Evolutionary conservation across 2,797 vertebrate species (phyloP).

Genomic region (Trematomus bernacchii): DNA sequence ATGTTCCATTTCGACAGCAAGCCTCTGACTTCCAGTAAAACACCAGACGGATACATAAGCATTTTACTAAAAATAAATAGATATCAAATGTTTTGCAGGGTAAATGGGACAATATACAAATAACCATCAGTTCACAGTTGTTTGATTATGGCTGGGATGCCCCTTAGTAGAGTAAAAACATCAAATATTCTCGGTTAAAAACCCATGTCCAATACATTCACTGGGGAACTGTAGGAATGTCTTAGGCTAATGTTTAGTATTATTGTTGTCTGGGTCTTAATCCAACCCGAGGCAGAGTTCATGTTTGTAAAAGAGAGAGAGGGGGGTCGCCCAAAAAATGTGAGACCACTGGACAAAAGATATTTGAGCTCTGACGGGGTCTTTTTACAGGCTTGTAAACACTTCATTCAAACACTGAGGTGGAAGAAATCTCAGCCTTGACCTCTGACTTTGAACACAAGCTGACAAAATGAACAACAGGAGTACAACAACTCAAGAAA

Average conservation of each 20-base stretch:
- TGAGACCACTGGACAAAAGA: slow-evolving; percentile 44
- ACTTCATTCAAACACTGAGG: slow-evolving; percentile 10
- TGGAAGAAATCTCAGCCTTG: slow-evolving; percentile 17
- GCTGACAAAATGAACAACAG: not conserved
- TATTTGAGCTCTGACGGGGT: slow-evolving; percentile 32
- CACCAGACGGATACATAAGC: not conserved
- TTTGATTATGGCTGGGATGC: not conserved
- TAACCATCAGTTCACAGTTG: not conserved
- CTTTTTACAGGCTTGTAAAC: slow-evolving; percentile 40
- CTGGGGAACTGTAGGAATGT: slow-evolving; percentile 31
- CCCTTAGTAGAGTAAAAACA: not conserved
- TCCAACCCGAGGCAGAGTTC: slow-evolving; percentile 49
- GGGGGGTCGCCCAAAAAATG: slow-evolving; percentile 22
- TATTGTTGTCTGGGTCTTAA: slow-evolving; percentile 60
- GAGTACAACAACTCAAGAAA: slow-evolving; percentile 9
- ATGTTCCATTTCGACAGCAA: slow-evolving; percentile 30
- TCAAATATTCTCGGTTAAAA: slow-evolving; percentile 1
- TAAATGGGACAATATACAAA: not conserved
- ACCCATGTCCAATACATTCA: slow-evolving; percentile 7
- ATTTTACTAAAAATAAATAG: not conserved
- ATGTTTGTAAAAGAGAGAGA: slow-evolving; percentile 32
- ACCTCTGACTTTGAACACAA: slow-evolving; percentile 32
- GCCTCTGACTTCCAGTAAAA: slow-evolving; percentile 8
- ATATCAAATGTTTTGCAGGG: not conserved
- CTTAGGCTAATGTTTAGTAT: slow-evolving; percentile 37